A percentile compares a stretch with the other conserved stretches of the same genome.
These are phyloP conservation scores for Copidosoma floridanum DNA, from an alignment of 1,140 invertebrate species.

Conservation along the genomic window DNA sequence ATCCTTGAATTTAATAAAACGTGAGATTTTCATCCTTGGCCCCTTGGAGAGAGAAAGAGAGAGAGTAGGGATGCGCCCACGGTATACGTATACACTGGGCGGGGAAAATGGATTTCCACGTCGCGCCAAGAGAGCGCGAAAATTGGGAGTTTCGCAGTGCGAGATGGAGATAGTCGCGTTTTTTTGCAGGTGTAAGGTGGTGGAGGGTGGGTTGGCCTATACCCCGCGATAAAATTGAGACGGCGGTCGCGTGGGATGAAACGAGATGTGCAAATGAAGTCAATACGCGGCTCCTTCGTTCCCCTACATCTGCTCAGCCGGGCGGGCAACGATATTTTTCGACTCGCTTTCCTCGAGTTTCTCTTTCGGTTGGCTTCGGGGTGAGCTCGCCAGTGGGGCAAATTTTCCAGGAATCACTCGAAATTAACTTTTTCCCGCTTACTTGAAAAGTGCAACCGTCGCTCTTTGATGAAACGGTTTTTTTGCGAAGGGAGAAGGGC, in stretches of 20 bases:
- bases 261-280: slow-evolving; percentile 54
- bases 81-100: neutral
- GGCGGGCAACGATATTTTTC: slow-evolving; percentile 45
- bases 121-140: slow-evolving; percentile 22
- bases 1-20: slow-evolving; percentile 28
- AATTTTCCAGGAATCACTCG: slow-evolving; percentile 35
- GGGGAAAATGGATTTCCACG: slow-evolving; percentile 24
- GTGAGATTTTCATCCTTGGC: slow-evolving; percentile 23
- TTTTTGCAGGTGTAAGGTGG: too few species aligned
- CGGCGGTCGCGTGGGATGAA: slow-evolving; percentile 37
- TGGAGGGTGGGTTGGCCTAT: too few species aligned
- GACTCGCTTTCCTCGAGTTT: slow-evolving; percentile 30
- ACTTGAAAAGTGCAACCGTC: too few species aligned
- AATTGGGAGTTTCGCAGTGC: slow-evolving; percentile 31
- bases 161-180: slow-evolving; percentile 1
- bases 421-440: slow-evolving; percentile 41
- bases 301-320: slow-evolving; percentile 38
- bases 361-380: neutral
- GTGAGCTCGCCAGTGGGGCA: slow-evolving; percentile 17
- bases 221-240: slow-evolving; percentile 40
- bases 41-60: neutral
- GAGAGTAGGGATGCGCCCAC: neutral
- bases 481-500: too few species aligned
- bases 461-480: too few species aligned
- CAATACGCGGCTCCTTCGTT: slow-evolving; percentile 46